Percentiles rank a stretch among this genome's conserved stretches.
Conservation (phyloP, 2,888 invertebrate genomes). For the Hydroisotoma schaefferi region DNA sequence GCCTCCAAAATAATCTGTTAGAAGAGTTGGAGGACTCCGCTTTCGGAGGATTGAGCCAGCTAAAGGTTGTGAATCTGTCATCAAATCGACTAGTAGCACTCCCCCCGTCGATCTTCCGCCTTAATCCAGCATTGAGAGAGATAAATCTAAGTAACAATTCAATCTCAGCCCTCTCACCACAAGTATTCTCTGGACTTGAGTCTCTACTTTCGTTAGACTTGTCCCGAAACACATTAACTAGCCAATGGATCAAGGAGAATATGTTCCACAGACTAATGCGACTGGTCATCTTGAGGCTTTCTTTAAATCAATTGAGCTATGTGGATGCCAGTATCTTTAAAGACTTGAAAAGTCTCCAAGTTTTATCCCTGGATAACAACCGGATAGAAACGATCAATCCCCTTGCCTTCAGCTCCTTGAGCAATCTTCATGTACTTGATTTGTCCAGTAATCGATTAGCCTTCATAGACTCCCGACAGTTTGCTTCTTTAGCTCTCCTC, state of each 20-base stretch:
- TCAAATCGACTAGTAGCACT: slow-evolving; percentile 75
- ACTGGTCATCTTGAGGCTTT: slow-evolving; percentile 70
- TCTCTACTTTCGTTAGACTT: slow-evolving; percentile 78
- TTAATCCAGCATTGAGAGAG: slow-evolving; percentile 74
- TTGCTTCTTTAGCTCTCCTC: slow-evolving; percentile 77
- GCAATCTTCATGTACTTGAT: slow-evolving; percentile 84
- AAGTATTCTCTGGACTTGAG: slow-evolving; percentile 76
- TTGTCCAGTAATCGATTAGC: slow-evolving; percentile 81
- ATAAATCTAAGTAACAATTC: slow-evolving; percentile 74
- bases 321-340: slow-evolving; percentile 81
- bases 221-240: slow-evolving; percentile 69
- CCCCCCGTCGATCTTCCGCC: slow-evolving; percentile 75
- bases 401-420: slow-evolving; percentile 79
- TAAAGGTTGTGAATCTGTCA: slow-evolving; percentile 71
- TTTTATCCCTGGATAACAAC: slow-evolving; percentile 79
- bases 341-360: slow-evolving; percentile 80
- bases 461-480: slow-evolving; percentile 73
- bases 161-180: slow-evolving; percentile 73
- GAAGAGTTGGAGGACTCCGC: slow-evolving; percentile 72
- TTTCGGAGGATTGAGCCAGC: slow-evolving; percentile 67
- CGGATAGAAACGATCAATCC: slow-evolving; percentile 84
- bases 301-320: slow-evolving; percentile 77
- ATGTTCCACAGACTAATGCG: slow-evolving; percentile 71
- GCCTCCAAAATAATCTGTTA: slow-evolving; percentile 73
- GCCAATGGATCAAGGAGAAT: slow-evolving; percentile 72